Percentiles rank a stretch among this genome's conserved stretches.
Evolutionary conservation across 2,113 vertebrate genomes (phyloP).

Genomic region (Mirounga angustirostris): DNA sequence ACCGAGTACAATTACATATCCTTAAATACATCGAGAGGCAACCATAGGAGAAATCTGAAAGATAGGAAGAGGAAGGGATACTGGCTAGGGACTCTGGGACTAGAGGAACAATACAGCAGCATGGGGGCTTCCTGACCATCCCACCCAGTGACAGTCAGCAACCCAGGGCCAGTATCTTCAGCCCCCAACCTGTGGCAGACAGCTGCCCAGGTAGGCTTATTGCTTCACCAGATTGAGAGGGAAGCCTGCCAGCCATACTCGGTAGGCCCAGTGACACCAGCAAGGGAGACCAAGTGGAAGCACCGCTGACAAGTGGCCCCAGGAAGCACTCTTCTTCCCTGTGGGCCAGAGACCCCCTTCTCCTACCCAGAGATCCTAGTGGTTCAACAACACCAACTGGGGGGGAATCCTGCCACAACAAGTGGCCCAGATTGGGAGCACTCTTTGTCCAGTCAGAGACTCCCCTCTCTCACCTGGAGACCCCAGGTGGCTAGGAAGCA

Average conservation of each 20-base stretch:
- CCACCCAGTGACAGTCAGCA: neutral
- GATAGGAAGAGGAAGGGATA: neutral
- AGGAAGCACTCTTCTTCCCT: neutral
- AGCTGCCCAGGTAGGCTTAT: neutral
- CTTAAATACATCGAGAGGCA: neutral
- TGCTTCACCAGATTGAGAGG: neutral
- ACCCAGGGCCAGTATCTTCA: too few relatives aligned
- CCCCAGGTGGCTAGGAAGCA: neutral
- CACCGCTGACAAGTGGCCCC: neutral
- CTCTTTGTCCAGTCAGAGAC: neutral
- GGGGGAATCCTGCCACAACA: neutral
- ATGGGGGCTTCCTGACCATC: accelerated
- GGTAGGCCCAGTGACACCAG: neutral
- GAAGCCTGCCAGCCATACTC: neutral
- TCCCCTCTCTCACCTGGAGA: neutral
- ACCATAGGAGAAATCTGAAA: neutral
- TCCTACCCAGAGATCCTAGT: neutral
- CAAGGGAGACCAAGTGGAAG: neutral
- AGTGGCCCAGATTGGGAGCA: too few relatives aligned
- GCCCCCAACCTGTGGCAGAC: neutral
- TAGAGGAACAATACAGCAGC: neutral
- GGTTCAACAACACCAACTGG: neutral
- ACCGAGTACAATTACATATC: neutral
- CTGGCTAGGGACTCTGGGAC: neutral
- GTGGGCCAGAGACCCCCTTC: neutral